Evolutionary conservation across 2,113 vertebrate genomes (phyloP).

Genomic region (Naja naja): DNA sequence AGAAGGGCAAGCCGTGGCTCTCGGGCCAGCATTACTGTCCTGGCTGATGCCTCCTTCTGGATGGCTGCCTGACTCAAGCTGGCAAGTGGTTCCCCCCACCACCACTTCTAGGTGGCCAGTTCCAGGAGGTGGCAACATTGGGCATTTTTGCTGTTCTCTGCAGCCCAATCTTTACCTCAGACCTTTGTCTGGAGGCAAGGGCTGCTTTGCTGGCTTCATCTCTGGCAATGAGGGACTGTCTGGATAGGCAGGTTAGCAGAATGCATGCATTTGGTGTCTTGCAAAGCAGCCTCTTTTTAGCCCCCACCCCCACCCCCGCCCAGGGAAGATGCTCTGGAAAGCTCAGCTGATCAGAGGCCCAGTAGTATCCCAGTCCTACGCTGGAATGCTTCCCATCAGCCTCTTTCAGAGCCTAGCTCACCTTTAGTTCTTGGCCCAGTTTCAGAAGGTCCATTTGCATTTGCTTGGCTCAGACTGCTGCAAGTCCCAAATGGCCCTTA

Average conservation of each 20-base stretch:
- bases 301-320: not conserved
- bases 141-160: not conserved
- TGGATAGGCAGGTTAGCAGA: not conserved
- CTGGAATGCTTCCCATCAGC: not conserved
- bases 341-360: not conserved
- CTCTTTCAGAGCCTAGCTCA: fast-evolving
- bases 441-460: not conserved
- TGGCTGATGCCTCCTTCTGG: not conserved
- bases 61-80: not conserved
- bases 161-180: not conserved
- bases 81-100: not conserved
- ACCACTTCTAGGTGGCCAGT: not conserved
- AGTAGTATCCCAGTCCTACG: not conserved
- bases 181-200: not conserved
- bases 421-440: not conserved
- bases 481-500: not conserved
- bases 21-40: not conserved
- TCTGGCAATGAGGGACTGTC: not conserved
- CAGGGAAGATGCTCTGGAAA: not conserved
- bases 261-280: not conserved
- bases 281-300: not conserved
- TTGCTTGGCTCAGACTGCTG: not conserved
- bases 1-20: not conserved
- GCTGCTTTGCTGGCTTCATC: not conserved
- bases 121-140: not conserved